Evolutionary conservation across 2,113 vertebrate genomes (phyloP), one percentile per base, ranked within the genome.

Genomic region (Epinephelus cyanopodus): DNA sequence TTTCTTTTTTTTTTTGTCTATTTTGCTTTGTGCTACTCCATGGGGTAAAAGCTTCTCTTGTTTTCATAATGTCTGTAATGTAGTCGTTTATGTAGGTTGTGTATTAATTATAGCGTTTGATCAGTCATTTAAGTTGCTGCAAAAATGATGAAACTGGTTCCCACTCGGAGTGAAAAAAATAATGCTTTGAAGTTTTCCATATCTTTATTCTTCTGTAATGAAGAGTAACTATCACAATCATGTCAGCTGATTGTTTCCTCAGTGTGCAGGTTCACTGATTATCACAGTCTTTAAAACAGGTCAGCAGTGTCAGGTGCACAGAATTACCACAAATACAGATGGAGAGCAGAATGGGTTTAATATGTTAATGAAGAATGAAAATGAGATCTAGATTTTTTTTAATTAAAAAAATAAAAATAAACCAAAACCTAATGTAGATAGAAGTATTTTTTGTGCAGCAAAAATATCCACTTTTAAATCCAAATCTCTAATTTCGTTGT

Each of bases 11-110:
- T 48, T 61, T 63, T 53, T 29, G 6, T 57, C 6, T 3, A 15
- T 52, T 45, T 64, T 54, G 29, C 56, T 62, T 33, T 33, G 12
- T 50, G 25, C 21, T 23, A 2, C 39, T 81, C 25, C 4, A 6
- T 19, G 27, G 27, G 11, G 65, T 53, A 71, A 12, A 9, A 58
- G 19, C 37, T 29, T 50, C 6, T 17, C 2, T 48, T 56, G 53
- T 79, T 29, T 53, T 76, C 15, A 70, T 70, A 2, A 37, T 71
- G 52, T 69, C 23, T 27, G 67, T 69, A 18, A 53, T 69, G 29
- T 37, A 54, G 19, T 69, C 13, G 39, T n/a, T 37, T 37, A 39
- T 37, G 27, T 47, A 69, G 50, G 12, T 15, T 39, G 39, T 54
- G 25, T 54, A 23, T 73, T 50, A 23, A 47, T 72, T 13, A 15